A percentile compares a stretch with the other conserved stretches of the same genome.
Evolutionary conservation across 2,888 invertebrate genomes (phyloP).

Genomic region (Zhengitettix transpicula): DNA sequence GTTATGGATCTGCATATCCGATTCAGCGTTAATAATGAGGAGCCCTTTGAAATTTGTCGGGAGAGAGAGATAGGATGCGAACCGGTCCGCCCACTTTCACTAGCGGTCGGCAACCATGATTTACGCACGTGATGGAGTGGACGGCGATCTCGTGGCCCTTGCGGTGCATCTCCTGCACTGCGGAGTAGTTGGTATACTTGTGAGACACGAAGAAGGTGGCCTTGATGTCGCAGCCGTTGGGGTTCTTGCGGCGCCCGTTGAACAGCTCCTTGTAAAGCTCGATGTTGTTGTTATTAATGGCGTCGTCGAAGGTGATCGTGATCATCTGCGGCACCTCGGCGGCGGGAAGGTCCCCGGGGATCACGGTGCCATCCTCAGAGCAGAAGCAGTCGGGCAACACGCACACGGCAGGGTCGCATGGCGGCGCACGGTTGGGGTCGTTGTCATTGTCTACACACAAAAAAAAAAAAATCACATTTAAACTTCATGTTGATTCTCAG

Average conservation of each 20-base stretch:
- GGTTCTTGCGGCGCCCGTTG: constrained; percentile 74
- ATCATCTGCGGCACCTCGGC: constrained; percentile 89
- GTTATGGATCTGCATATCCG: too few species aligned
- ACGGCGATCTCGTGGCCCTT: constrained; percentile 89
- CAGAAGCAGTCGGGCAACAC: constrained; percentile 87
- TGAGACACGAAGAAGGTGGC: constrained; percentile 84
- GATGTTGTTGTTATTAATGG: constrained; percentile 90
- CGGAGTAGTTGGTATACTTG: constrained; percentile 86
- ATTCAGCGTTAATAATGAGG: too few species aligned
- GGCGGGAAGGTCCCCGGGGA: constrained; percentile 67
- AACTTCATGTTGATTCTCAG: too few species aligned
- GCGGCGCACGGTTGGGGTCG: constrained; percentile 83
- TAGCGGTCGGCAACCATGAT: background rate
- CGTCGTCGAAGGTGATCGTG: constrained; percentile 85
- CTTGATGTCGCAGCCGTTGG: constrained; percentile 86
- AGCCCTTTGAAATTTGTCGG: too few species aligned
- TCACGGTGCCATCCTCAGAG: constrained; percentile 75
- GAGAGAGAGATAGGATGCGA: too few species aligned
- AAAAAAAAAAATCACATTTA: background rate
- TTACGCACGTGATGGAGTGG: constrained; percentile 78
- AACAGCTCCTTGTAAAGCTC: constrained; percentile 86
- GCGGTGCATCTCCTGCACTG: constrained; percentile 78
- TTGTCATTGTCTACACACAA: constrained; percentile 64
- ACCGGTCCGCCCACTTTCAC: background rate
- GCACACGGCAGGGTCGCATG: constrained; percentile 73